Evolutionary conservation across 2,888 invertebrate genomes (phyloP), one percentile per base, ranked within the genome.

Genomic region (Stegophylla sp.): DNA sequence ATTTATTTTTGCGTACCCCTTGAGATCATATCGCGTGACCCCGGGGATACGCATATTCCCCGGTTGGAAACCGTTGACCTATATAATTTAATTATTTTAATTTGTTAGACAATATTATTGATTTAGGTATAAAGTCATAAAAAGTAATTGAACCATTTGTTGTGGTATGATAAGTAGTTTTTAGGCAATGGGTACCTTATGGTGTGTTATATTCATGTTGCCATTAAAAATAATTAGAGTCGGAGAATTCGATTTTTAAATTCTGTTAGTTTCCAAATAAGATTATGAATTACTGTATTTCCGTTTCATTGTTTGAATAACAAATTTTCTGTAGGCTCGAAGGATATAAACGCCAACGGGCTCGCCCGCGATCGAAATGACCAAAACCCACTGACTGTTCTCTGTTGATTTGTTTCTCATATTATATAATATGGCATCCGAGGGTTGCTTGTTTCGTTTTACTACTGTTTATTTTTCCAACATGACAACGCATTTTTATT

Each of bases 261-360:
- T n/a, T 13, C n/a, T 1, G 41, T 56, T 13, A 5, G 17, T 23
- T 59, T 72, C 12, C 3, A 56, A 56, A 41, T 43, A 56, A 10
- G 17, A 17, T 41, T 56, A 72, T 72, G 26, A 59, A 72, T n/a
- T n/a, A n/a, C 56, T n/a, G 23, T 72, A 45, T 43, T 43, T 72
- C 5, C 3, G 43, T 72, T 73, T 59, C 45, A 59, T 59, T 17
- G n/a, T 73, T 43, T 17, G n/a, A 56, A 34, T 23, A 23, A n/a
- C n/a, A n/a, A 56, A 5, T 43, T n/a, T 26, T 13, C 43, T 53
- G 10, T 9, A 17, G 23, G 41, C 43, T 72, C 26, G 59, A 43
- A 72, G 59, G 59, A 72, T 59, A 72, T 59, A 72, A 43, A 15
- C 17, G 56, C 56, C 12, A 15, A 45, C 45, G 43, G 43, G 0